Percentiles rank a stretch among this genome's conserved stretches.
Conservation (phyloP, 2,888 invertebrate genomes). For the Tanaodytes sp. region DNA sequence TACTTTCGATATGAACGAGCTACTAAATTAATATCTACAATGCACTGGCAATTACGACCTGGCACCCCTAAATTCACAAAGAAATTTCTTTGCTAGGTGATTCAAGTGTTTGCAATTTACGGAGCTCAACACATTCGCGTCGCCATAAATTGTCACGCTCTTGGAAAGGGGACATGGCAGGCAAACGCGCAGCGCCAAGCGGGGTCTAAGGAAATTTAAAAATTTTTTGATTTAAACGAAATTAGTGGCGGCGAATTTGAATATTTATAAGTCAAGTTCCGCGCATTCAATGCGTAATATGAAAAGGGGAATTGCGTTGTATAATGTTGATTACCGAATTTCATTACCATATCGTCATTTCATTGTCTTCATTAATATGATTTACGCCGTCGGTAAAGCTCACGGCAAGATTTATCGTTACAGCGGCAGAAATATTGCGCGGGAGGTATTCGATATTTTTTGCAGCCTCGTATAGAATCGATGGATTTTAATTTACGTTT, state of each 20-base stretch:
- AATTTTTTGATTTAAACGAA: slow-evolving; percentile 14
- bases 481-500: no score
- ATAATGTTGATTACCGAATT: no score
- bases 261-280: slow-evolving; percentile 24
- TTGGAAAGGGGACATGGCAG: no score
- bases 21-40: slow-evolving; percentile 71
- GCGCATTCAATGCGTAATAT: not conserved
- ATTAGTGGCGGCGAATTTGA: slow-evolving; percentile 17
- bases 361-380: not conserved
- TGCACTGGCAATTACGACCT: slow-evolving; percentile 57
- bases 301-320: no score
- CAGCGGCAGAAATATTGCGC: no score
- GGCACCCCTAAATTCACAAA: slow-evolving; percentile 55
- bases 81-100: slow-evolving; percentile 53
- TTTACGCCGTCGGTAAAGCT: no score
- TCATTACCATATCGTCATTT: no score
- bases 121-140: slow-evolving; percentile 41
- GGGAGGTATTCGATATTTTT: no score
- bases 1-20: slow-evolving; percentile 71
- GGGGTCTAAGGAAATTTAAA: slow-evolving; percentile 12
- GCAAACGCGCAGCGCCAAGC: slow-evolving; percentile 2
- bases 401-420: no score
- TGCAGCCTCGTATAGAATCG: no score
- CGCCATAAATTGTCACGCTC: slow-evolving; percentile 28
- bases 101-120: slow-evolving; percentile 57